Conservation (phyloP, 64 coral and sea anemone species). For the Montipora foliosa region DNA sequence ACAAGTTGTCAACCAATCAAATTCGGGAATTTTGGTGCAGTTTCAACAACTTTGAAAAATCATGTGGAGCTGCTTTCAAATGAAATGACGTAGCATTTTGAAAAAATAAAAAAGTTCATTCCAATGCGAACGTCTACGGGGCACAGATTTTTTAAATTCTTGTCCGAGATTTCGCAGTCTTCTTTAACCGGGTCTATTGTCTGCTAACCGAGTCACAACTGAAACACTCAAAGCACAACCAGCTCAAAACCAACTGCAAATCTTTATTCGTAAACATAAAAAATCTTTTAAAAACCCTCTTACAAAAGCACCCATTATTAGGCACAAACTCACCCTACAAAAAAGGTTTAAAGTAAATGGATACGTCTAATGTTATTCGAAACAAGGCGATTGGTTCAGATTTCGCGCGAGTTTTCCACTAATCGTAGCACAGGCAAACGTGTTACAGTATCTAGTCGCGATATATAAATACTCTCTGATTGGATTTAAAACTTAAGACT, state of each 20-base stretch:
- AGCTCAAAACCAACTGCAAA: not conserved
- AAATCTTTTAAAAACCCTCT: not conserved
- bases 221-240: not conserved
- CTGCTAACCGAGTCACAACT: too few species aligned
- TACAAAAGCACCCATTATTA: not conserved
- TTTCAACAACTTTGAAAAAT: too few species aligned
- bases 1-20: too few species aligned
- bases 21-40: too few species aligned
- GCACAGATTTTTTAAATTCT: too few species aligned
- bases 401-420: not conserved
- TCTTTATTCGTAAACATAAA: not conserved
- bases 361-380: not conserved
- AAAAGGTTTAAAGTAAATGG: not conserved
- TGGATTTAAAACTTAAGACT: not conserved
- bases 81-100: too few species aligned
- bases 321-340: not conserved
- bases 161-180: too few species aligned
- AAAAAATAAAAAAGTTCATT: too few species aligned
- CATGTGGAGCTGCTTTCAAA: too few species aligned
- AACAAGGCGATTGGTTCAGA: not conserved
- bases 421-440: not conserved
- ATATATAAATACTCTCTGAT: conserved; percentile 8
- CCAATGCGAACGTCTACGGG: too few species aligned
- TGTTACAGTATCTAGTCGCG: not conserved
- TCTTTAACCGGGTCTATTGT: too few species aligned